A percentile compares a stretch with the other conserved stretches of the same genome.
These are phyloP conservation scores for Scleropages formosus DNA, from an alignment of 2,797 vertebrate genomes.

Conservation along the genomic window DNA sequence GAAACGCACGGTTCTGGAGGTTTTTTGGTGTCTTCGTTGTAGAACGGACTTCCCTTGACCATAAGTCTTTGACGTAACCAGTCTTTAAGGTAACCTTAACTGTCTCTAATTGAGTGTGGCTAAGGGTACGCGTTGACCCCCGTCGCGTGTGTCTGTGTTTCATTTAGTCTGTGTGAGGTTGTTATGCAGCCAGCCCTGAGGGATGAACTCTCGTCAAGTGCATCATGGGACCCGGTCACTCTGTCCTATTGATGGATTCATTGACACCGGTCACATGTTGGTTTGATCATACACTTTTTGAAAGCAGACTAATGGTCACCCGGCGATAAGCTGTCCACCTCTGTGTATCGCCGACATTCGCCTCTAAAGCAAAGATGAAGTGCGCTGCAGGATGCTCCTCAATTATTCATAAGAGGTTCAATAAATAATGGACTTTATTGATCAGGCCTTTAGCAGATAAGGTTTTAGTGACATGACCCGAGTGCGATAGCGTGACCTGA, in stretches of 20 bases:
- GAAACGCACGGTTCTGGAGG: background rate
- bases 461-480: constrained; percentile 44
- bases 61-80: background rate
- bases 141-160: background rate
- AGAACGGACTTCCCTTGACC: background rate
- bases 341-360: constrained; percentile 23
- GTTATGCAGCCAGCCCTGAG: background rate
- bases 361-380: background rate
- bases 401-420: constrained; percentile 54
- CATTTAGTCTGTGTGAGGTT: background rate
- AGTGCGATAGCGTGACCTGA: background rate
- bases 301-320: constrained; percentile 42
- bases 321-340: constrained; percentile 40
- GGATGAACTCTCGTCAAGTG: too few species aligned
- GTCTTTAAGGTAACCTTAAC: too few species aligned
- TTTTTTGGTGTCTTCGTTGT: background rate
- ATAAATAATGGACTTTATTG: constrained; percentile 58
- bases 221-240: too few species aligned
- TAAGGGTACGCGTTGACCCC: background rate
- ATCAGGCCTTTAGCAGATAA: constrained; percentile 46
- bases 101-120: background rate
- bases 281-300: constrained; percentile 33
- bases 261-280: background rate
- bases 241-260: background rate
- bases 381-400: constrained; percentile 40